Evolutionary conservation across 2,113 vertebrate species (phyloP).

Genomic region (Sciurus niger): DNA sequence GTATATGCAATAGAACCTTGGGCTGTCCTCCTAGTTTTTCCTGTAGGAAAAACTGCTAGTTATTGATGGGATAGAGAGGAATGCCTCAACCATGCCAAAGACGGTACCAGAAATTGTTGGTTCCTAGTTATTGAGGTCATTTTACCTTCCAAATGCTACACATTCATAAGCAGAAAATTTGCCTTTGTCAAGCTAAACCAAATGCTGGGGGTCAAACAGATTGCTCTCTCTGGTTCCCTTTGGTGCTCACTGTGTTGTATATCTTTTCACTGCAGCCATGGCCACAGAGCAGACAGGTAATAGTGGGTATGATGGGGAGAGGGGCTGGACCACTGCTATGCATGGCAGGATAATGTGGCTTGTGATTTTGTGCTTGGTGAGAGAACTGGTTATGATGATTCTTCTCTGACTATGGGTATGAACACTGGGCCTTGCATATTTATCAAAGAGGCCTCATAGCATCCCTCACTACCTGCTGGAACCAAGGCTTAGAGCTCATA

Average conservation of each 20-base stretch:
- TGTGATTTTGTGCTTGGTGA: conserved; percentile 69
- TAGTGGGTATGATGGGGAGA: conserved; percentile 45
- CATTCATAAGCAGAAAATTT: conserved; percentile 62
- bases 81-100: background rate
- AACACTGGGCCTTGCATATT: conserved; percentile 56
- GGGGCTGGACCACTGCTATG: conserved; percentile 71
- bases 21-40: background rate
- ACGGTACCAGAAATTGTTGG: background rate
- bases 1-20: background rate
- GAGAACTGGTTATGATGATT: conserved; percentile 51
- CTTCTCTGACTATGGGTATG: conserved; percentile 56
- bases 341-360: conserved; percentile 71
- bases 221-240: background rate
- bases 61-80: background rate
- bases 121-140: conserved; percentile 35
- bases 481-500: conserved; percentile 66
- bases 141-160: conserved; percentile 40
- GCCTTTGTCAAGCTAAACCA: conserved; percentile 14
- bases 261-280: conserved; percentile 95
- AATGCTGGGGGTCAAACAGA: conserved; percentile 5
- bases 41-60: background rate
- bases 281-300: conserved; percentile 99
- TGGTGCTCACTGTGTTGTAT: conserved; percentile 86
- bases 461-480: conserved; percentile 64
- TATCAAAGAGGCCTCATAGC: conserved; percentile 12